Conservation (phyloP, 1,140 invertebrate genomes). For the Nasonia vitripennis region DNA sequence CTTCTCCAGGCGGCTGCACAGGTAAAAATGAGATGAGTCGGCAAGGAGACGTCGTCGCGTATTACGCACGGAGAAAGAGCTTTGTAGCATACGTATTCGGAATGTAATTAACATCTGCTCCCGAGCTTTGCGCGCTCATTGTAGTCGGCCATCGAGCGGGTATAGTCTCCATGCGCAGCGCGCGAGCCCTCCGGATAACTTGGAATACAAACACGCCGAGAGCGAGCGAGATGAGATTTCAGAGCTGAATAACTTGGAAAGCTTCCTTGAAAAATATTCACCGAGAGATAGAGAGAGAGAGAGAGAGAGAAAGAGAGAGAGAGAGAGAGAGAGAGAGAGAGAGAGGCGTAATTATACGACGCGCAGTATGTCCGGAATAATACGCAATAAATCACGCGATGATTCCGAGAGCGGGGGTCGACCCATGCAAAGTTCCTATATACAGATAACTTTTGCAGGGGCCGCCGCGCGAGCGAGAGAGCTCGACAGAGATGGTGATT, state of each 20-base stretch:
- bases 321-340: too few relatives aligned
- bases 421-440: constrained; percentile 13
- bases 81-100: constrained; percentile 20
- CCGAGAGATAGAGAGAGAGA: too few relatives aligned
- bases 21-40: not conserved
- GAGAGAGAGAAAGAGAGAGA: not conserved
- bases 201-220: not conserved
- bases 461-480: not conserved
- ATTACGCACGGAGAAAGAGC: not conserved
- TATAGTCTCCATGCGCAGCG: not conserved
- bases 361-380: constrained; percentile 2
- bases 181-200: constrained; percentile 14
- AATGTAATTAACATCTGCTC: constrained; percentile 41
- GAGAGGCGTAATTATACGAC: not conserved
- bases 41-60: constrained; percentile 19
- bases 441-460: constrained; percentile 28
- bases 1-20: not conserved
- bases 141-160: not conserved
- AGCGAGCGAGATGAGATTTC: too few relatives aligned
- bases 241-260: not conserved
- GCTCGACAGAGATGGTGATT: constrained; percentile 59
- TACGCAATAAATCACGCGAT: not conserved
- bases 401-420: not conserved
- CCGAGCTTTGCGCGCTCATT: not conserved
- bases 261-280: not conserved